Percentiles rank a stretch among this genome's conserved stretches.
phyloP scores from a whole-genome alignment of 2,797 vertebrate species.

The Pempheris klunzingeri region DNA sequence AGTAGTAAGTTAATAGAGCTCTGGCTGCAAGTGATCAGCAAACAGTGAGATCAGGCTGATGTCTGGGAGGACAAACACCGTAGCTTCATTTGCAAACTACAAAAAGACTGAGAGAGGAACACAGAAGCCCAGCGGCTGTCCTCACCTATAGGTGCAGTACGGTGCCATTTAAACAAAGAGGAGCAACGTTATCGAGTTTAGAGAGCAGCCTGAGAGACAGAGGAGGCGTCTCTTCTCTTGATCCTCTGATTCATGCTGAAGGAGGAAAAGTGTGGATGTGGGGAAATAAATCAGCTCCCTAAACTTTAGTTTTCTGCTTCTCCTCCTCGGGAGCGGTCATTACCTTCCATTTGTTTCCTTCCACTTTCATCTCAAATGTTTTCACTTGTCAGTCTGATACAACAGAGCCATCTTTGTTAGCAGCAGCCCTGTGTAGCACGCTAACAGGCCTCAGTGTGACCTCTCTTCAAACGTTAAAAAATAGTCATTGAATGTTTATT shows the following conservation, averaged over 20 bases:
- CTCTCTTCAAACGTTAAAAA: conserved; percentile 46
- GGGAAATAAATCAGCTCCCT: background rate
- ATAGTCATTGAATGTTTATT: conserved; percentile 38
- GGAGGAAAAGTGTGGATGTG: background rate
- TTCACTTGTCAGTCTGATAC: conserved; percentile 14
- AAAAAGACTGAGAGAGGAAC: no score
- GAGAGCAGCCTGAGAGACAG: background rate
- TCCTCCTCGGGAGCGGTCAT: conserved; percentile 26
- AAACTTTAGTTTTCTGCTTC: conserved; percentile 7
- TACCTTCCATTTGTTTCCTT: conserved; percentile 23
- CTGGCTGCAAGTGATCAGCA: background rate
- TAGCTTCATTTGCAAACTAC: no score
- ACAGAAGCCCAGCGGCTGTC: no score
- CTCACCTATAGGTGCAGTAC: background rate
- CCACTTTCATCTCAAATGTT: conserved; percentile 3
- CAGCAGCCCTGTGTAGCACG: background rate
- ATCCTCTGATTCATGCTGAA: background rate
- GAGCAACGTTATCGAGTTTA: background rate
- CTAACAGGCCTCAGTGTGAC: conserved; percentile 27
- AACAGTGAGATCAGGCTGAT: background rate
- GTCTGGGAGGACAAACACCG: background rate
- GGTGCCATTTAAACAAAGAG: background rate
- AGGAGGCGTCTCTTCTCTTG: background rate
- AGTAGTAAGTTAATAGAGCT: background rate
- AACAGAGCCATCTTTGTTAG: conserved; percentile 14